These are phyloP conservation scores for Phycodurus eques DNA, from an alignment of 2,113 vertebrate genomes.

Conservation along the genomic window DNA sequence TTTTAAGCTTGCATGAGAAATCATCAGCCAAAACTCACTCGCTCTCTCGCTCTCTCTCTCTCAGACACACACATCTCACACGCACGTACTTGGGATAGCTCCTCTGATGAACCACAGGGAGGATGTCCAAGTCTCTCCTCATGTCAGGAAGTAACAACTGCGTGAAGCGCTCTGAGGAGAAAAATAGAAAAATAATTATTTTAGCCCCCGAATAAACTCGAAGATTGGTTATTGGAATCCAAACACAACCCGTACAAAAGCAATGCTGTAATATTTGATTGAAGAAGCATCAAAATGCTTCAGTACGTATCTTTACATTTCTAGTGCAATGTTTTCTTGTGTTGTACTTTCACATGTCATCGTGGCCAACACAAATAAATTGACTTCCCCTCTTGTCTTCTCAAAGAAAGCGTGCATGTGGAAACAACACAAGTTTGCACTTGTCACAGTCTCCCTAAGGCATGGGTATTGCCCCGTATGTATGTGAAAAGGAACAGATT, in stretches of 20 bases:
- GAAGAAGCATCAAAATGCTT: neutral
- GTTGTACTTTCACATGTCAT: slow-evolving; percentile 10
- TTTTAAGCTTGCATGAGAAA: slow-evolving; percentile 53
- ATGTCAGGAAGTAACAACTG: slow-evolving; percentile 81
- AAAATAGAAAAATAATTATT: slow-evolving; percentile 8
- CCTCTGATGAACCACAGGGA: slow-evolving; percentile 88
- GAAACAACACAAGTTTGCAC: slow-evolving; percentile 9
- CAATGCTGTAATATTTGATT: neutral
- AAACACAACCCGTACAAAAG: neutral
- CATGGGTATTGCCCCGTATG: neutral
- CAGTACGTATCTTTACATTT: neutral
- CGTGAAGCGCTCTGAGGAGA: slow-evolving; percentile 83
- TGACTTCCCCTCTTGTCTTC: slow-evolving; percentile 30
- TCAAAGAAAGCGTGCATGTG: slow-evolving; percentile 17
- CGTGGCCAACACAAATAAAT: slow-evolving; percentile 45
- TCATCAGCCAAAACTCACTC: slow-evolving; percentile 26
- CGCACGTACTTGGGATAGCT: slow-evolving; percentile 87
- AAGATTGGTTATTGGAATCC: neutral
- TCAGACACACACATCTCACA: slow-evolving; percentile 32
- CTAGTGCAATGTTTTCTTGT: neutral
- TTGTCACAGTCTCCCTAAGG: slow-evolving; percentile 12
- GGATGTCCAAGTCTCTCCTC: slow-evolving; percentile 78
- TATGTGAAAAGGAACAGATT: neutral
- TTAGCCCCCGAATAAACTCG: neutral
- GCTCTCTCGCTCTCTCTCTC: slow-evolving; percentile 10